Evolutionary conservation across 2,888 invertebrate species (phyloP).

Genomic region (Cecidostiba fungosa): DNA sequence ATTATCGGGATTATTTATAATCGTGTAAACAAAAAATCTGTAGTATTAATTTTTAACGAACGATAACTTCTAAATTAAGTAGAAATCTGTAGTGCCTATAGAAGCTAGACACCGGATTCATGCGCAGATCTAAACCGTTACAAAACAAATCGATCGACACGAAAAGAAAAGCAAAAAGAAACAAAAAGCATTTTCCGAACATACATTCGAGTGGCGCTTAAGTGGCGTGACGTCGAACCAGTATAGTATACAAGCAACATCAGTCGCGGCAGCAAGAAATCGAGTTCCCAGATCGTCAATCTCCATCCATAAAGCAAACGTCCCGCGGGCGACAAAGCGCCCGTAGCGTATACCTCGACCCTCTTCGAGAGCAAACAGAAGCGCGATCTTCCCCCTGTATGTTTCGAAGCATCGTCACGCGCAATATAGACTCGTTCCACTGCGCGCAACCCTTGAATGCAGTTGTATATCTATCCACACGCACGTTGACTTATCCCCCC

Average conservation of each 20-base stretch:
- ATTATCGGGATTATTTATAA: not conserved
- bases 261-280: constrained; percentile 36
- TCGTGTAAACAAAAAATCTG: too few relatives aligned
- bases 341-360: not conserved
- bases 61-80: too few relatives aligned
- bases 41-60: too few relatives aligned
- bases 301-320: constrained; percentile 55
- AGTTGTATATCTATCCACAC: not conserved
- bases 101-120: too few relatives aligned
- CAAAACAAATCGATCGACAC: not conserved
- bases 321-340: constrained; percentile 29
- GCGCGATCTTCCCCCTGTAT: not conserved
- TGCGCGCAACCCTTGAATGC: constrained; percentile 33
- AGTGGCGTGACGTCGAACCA: constrained; percentile 50
- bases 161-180: not conserved
- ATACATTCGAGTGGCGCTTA: constrained; percentile 37
- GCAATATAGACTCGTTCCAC: constrained; percentile 14
- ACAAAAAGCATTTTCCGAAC: constrained; percentile 17
- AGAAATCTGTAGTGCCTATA: not conserved
- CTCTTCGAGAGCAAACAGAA: constrained; percentile 38
- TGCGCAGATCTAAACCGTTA: not conserved
- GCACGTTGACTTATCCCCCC: not conserved
- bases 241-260: not conserved
- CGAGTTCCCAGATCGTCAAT: constrained; percentile 54
- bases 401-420: not conserved